phyloP scores from a whole-genome alignment of 2,888 invertebrate species.

The Calephelis perditalis region DNA sequence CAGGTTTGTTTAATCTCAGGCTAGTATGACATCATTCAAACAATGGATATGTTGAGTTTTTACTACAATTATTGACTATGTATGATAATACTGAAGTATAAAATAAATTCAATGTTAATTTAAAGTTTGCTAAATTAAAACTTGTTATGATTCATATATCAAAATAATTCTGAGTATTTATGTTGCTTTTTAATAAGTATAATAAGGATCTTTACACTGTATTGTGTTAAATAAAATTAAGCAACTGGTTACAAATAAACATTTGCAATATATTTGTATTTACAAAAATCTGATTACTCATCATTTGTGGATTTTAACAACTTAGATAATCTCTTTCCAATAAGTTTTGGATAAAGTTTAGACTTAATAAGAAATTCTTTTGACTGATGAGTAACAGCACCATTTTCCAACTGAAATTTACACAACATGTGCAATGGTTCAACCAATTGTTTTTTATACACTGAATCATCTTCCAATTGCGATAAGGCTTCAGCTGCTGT shows the following conservation, averaged over 20 bases:
- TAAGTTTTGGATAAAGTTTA: slow-evolving; percentile 86
- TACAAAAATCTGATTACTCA: slow-evolving; percentile 27
- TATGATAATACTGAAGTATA: background rate
- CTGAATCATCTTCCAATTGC: slow-evolving; percentile 83
- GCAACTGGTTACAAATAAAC: too few relatives aligned
- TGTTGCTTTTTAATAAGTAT: too few relatives aligned
- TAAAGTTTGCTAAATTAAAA: background rate
- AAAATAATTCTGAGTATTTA: too few relatives aligned
- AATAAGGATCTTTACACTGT: too few relatives aligned
- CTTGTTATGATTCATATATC: background rate
- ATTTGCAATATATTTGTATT: slow-evolving; percentile 6
- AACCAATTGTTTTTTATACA: slow-evolving; percentile 82
- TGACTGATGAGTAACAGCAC: slow-evolving; percentile 95
- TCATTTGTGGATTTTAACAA: slow-evolving; percentile 58
- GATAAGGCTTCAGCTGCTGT: slow-evolving; percentile 89
- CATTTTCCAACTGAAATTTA: slow-evolving; percentile 91
- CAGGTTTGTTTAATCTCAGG: too few relatives aligned
- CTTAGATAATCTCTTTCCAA: slow-evolving; percentile 84
- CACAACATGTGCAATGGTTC: slow-evolving; percentile 90
- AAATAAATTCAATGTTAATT: background rate
- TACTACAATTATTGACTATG: background rate
- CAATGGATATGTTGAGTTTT: background rate
- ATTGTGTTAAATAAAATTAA: too few relatives aligned
- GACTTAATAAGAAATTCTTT: slow-evolving; percentile 92
- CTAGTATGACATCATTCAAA: too few relatives aligned